Evolutionary conservation across 1,140 invertebrate genomes (phyloP), one percentile per base, ranked within the genome.

Genomic region (Listronotus oregonensis): DNA sequence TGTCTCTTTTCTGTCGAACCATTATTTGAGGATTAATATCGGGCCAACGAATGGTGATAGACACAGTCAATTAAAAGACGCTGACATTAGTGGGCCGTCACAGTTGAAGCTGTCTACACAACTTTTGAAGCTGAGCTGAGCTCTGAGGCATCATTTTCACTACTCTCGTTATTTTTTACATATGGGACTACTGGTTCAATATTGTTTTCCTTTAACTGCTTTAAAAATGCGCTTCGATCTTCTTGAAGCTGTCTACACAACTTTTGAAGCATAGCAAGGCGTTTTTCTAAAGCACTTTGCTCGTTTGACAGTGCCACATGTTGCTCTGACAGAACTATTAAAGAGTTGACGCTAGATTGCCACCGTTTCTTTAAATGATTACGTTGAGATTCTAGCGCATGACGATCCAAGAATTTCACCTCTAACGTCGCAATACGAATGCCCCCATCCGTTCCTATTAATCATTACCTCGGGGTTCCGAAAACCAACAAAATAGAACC

Each of bases 301-400:
- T 91, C 86, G 49, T 85, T 82, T 69, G 93, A 88, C 32, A 84
- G 81, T n/a, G 84, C 80, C 67, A 90, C 85, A 75, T 93, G 90
- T 75, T 94, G 89, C 8, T 86, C 84, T 27, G 87, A 88, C 84
- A 95, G 86, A 70, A 92, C 87, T 43, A 94, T 74, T 9, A 95
- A 79, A 0, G 89, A 86, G 32, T 86, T 85, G 71, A 93, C 91
- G 52, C 87, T 90, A 11, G 85, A 88, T 77, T 96, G 90, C 85
- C 90, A 96, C 47, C 89, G 85, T 57, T 85, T 84, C 76, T 93
- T 93, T 91, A 93, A 96, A 12, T 86, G 81, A 9, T 84, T 80
- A 0, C 88, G 89, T 77, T 96, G 94, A 71, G 93, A 93, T 79
- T 96, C 93, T 12, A 96, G 78, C 73, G 89, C 90, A 64, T 87